Conservation (phyloP, 1,140 invertebrate genomes). For the Drosophila malerkotliana region DNA sequence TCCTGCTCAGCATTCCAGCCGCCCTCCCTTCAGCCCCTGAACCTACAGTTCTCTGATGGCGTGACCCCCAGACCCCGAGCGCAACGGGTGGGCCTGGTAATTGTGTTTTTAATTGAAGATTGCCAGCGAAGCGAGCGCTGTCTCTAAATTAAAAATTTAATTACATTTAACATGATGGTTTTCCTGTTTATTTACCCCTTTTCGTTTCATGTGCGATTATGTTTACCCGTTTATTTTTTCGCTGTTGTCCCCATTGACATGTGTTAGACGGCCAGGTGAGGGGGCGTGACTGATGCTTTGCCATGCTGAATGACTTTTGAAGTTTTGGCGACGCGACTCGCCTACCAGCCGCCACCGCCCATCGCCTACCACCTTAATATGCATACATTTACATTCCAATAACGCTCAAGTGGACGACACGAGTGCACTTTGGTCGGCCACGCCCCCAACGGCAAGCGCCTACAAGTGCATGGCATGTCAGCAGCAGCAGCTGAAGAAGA, state of each 20-base stretch:
- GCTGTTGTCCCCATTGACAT: conserved; percentile 14
- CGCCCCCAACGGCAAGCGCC: conserved; percentile 28
- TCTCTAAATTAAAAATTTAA: conserved; percentile 80
- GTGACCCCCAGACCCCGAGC: conserved; percentile 24
- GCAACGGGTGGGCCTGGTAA: conserved; percentile 63
- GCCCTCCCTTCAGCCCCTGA: neutral
- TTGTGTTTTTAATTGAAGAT: conserved; percentile 80
- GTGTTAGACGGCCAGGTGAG: neutral
- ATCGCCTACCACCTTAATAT: conserved; percentile 56
- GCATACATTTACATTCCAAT: conserved; percentile 82
- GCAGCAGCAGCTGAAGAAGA: conserved; percentile 55
- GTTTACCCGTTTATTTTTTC: conserved; percentile 19
- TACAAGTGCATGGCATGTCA: conserved; percentile 73
- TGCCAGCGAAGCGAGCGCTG: conserved; percentile 60
- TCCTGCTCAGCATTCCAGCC: conserved; percentile 18
- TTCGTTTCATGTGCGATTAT: conserved; percentile 13
- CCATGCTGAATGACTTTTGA: conserved; percentile 75
- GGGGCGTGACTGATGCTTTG: conserved; percentile 13
- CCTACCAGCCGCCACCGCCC: neutral
- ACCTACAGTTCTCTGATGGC: neutral
- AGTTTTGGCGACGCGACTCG: conserved; percentile 64
- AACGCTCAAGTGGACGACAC: conserved; percentile 78
- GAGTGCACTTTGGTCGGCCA: conserved; percentile 66
- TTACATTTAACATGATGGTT: conserved; percentile 79
- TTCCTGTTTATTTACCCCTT: conserved; percentile 43